Percentiles rank a stretch among this genome's conserved stretches.
Evolutionary conservation across 2,113 vertebrate genomes (phyloP).

Genomic region (Stomatorhinus ivindoensis): DNA sequence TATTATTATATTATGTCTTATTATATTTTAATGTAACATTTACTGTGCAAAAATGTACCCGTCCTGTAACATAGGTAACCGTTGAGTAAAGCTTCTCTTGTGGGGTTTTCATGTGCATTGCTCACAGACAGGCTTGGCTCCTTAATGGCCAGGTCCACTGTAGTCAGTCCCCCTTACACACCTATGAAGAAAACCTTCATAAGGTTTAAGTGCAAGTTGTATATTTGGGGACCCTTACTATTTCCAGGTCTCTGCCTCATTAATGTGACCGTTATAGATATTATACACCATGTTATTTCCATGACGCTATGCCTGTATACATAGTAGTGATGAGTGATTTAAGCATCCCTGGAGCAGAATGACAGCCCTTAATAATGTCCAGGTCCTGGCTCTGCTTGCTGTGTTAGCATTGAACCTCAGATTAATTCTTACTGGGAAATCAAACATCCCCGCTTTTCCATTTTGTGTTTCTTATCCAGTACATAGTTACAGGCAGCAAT

Average conservation of each 20-base stretch:
- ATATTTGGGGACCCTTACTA: background rate
- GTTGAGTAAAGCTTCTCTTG: background rate
- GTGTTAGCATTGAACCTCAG: background rate
- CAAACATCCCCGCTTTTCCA: background rate
- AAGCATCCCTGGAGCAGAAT: background rate
- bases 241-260: background rate
- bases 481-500: background rate
- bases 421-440: background rate
- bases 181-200: background rate
- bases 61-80: background rate
- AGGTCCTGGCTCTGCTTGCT: background rate
- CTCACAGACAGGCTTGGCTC: background rate
- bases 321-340: background rate
- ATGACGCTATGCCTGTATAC: background rate
- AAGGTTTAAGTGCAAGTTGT: background rate
- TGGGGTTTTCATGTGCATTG: background rate
- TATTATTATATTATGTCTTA: background rate
- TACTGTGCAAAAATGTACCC: background rate
- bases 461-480: background rate
- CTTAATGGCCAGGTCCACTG: background rate
- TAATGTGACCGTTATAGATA: background rate
- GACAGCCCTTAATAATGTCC: background rate
- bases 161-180: background rate
- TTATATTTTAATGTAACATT: background rate
- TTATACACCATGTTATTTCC: background rate